A percentile compares a stretch with the other conserved stretches of the same genome.
phyloP scores from a whole-genome alignment of 2,797 vertebrate genomes.

The Aythya fuligula region DNA sequence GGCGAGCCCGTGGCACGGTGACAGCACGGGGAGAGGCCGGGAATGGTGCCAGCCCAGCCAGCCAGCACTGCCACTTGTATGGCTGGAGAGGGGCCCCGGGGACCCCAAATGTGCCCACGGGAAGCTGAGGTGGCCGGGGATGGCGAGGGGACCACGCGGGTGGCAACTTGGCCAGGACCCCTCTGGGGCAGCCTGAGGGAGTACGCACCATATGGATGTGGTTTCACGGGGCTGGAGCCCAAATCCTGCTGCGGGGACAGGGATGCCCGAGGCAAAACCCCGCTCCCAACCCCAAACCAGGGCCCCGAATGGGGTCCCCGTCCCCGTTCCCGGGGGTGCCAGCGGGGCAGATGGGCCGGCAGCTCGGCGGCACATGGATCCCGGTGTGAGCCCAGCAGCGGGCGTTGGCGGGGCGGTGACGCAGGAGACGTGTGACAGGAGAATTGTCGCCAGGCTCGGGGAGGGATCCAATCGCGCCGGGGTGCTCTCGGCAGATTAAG shows the following conservation, averaged over 20 bases:
- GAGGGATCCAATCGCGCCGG: slow-evolving; percentile 50
- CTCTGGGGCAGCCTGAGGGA: neutral
- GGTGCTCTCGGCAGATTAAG: slow-evolving; percentile 60
- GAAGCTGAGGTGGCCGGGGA: neutral
- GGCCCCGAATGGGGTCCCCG: neutral
- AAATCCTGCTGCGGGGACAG: neutral
- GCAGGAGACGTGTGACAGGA: slow-evolving; percentile 54
- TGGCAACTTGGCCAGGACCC: fast-evolving
- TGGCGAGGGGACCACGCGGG: neutral
- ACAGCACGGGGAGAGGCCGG: slow-evolving; percentile 15
- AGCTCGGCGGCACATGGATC: slow-evolving; percentile 2
- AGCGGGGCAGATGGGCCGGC: neutral
- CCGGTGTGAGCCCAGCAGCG: slow-evolving; percentile 31
- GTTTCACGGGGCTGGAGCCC: neutral
- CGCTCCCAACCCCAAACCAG: neutral
- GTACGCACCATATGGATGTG: neutral
- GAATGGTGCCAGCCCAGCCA: neutral
- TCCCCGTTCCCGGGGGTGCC: neutral
- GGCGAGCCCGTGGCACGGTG: neutral
- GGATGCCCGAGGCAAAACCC: neutral
- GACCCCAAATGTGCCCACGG: fast-evolving
- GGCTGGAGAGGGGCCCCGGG: fast-evolving
- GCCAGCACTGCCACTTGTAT: fast-evolving
- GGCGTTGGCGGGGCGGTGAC: slow-evolving; percentile 58
- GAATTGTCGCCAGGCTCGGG: slow-evolving; percentile 50